A percentile compares a stretch with the other conserved stretches of the same genome.
Evolutionary conservation across 2,113 vertebrate species (phyloP).

Genomic region (Syngnathus typhle): DNA sequence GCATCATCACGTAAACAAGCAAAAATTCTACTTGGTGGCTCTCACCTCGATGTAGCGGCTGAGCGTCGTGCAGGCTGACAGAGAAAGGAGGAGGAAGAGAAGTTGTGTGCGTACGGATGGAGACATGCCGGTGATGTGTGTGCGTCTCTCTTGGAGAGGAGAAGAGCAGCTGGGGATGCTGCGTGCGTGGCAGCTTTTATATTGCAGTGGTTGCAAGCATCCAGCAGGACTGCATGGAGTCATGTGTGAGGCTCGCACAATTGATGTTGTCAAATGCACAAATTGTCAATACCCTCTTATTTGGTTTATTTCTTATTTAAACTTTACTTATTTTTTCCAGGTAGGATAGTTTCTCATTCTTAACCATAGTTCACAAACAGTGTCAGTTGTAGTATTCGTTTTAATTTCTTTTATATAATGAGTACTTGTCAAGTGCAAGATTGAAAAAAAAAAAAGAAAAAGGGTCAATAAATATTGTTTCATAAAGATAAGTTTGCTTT

Average conservation of each 20-base stretch:
- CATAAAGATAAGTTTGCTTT: neutral
- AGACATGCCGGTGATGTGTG: slow-evolving; percentile 41
- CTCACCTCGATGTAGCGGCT: slow-evolving; percentile 58
- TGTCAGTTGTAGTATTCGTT: too few relatives aligned
- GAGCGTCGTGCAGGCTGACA: slow-evolving; percentile 44
- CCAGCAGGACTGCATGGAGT: neutral
- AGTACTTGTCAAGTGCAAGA: too few relatives aligned
- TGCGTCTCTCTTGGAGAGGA: slow-evolving; percentile 14
- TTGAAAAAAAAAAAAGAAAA: too few relatives aligned
- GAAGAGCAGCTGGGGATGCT: slow-evolving; percentile 29
- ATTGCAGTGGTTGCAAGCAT: slow-evolving; percentile 10
- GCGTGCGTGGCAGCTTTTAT: slow-evolving; percentile 52
- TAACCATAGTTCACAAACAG: too few relatives aligned
- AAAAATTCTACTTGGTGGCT: neutral
- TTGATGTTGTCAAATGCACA: neutral
- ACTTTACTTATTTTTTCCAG: too few relatives aligned
- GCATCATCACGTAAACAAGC: neutral
- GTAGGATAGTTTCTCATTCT: too few relatives aligned
- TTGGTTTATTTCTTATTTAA: too few relatives aligned
- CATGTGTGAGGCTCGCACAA: slow-evolving; percentile 4
- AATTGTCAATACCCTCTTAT: too few relatives aligned
- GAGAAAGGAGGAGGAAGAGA: slow-evolving; percentile 53
- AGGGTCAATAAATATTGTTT: too few relatives aligned
- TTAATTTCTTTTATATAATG: too few relatives aligned
- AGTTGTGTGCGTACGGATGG: slow-evolving; percentile 46